Evolutionary conservation across 2,797 vertebrate genomes (phyloP).

Genomic region (Odontamblyopus rebecca): DNA sequence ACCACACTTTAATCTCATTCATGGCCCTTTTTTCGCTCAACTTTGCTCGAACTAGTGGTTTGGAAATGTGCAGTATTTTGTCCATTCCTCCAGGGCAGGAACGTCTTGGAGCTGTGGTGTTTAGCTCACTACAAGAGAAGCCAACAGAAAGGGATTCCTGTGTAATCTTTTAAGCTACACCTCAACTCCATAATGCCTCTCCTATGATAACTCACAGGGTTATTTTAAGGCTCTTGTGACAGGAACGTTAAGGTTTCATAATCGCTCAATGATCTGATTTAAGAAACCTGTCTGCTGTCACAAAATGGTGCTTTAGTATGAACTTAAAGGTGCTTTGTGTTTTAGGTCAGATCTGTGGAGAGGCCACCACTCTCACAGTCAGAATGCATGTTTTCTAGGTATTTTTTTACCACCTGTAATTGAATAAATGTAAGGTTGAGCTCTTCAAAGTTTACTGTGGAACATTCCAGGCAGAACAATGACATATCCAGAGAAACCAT

Average conservation of each 20-base stretch:
- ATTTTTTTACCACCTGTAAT: too few species aligned
- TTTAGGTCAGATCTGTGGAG: too few species aligned
- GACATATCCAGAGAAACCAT: too few species aligned
- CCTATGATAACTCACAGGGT: conserved; percentile 49
- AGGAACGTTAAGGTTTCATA: conserved; percentile 51
- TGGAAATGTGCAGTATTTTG: conserved; percentile 38
- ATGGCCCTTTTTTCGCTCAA: conserved; percentile 9
- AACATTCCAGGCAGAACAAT: too few species aligned
- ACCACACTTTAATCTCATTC: conserved; percentile 59
- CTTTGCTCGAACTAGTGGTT: conserved; percentile 26
- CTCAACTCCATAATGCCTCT: conserved; percentile 59
- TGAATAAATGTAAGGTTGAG: too few species aligned
- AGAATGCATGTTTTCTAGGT: too few species aligned
- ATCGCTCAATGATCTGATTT: conserved; percentile 59
- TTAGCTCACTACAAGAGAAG: conserved; percentile 57
- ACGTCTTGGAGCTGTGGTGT: conserved; percentile 42
- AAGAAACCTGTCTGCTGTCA: conserved; percentile 29
- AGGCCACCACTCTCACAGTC: too few species aligned
- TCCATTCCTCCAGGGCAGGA: conserved; percentile 12
- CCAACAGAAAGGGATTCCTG: conserved; percentile 57
- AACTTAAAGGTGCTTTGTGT: background rate
- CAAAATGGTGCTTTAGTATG: conserved; percentile 5
- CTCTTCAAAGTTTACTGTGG: too few species aligned
- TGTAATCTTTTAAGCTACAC: conserved; percentile 71
- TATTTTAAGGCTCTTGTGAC: conserved; percentile 57